phyloP scores from a whole-genome alignment of 2,113 vertebrate species.

The Coregonus clupeaformis region DNA sequence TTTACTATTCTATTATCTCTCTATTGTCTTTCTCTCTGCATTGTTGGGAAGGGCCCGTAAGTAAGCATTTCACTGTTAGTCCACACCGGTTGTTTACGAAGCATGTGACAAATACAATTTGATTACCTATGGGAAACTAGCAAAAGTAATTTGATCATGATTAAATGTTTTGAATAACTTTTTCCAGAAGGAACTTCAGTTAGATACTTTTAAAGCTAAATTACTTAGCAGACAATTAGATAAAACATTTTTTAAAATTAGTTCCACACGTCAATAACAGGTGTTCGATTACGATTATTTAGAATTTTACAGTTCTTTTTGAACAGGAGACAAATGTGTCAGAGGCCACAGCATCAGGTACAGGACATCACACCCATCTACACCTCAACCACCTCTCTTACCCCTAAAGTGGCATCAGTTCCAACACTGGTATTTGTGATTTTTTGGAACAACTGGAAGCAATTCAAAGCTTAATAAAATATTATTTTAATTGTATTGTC shows the following conservation, averaged over 20 bases:
- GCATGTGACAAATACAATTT: too few species aligned
- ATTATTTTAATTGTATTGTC: slow-evolving; percentile 81
- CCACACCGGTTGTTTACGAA: too few species aligned
- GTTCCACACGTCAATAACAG: slow-evolving; percentile 80
- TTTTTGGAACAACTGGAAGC: slow-evolving; percentile 70
- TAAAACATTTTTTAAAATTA: slow-evolving; percentile 79
- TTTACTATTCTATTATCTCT: too few species aligned
- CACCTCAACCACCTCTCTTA: slow-evolving; percentile 32
- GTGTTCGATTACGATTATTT: slow-evolving; percentile 73
- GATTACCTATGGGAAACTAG: too few species aligned
- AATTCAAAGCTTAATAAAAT: slow-evolving; percentile 81
- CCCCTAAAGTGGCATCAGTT: slow-evolving; percentile 14
- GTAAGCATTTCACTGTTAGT: too few species aligned
- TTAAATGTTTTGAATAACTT: background rate
- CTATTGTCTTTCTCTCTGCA: too few species aligned
- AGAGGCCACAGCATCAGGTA: slow-evolving; percentile 53
- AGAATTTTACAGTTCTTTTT: slow-evolving; percentile 69
- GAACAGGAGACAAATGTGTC: slow-evolving; percentile 63
- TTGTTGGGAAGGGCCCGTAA: too few species aligned
- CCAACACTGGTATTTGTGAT: slow-evolving; percentile 44
- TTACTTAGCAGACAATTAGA: slow-evolving; percentile 45
- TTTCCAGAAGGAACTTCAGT: background rate
- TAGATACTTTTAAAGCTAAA: slow-evolving; percentile 18
- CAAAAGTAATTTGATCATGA: background rate
- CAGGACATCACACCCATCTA: slow-evolving; percentile 49